Evolutionary conservation across 2,888 invertebrate genomes (phyloP), one percentile per base, ranked within the genome.

Genomic region (Macrosoma leucophasiata): DNA sequence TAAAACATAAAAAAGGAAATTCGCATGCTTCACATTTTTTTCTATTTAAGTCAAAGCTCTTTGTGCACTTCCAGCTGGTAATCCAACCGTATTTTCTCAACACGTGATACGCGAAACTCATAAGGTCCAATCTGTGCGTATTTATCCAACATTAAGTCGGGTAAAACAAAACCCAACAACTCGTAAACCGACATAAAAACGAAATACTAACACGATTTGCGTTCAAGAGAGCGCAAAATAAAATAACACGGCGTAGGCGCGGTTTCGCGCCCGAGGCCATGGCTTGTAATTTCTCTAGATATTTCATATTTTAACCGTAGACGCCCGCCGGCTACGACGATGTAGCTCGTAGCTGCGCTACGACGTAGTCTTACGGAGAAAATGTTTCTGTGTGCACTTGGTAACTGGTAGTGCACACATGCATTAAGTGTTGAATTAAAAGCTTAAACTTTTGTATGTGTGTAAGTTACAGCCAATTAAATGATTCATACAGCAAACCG

Each of bases 191-290:
- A 56, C 53, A 60, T 58, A 62, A 62, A 63, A 56, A 63, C 52
- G 52, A 56, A 62, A 55, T 55, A 57, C 46, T 60, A 56, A 62
- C 61, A 55, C 62, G 62, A 63, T 69, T 68, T 59, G 58, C 56
- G 76, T 67, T 75, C 68, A 81, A 81, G 76, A 75, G 77, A 70
- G 73, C 72, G 73, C 63, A 72, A 77, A 81, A 84, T 79, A 78
- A 81, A 81, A 81, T 81, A 81, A 76, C 73, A 62, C 70, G 66
- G 63, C 58, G 67, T 76, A 72, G 72, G 77, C 78, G 74, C 78
- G 70, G 73, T 65, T 74, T 69, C 53, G 49, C 58, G 72, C 75
- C 79, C 58, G 50, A 52, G 62, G 74, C 66, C 62, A 54, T 51
- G 55, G 52, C 57, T 60, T 68, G 77, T 75, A 79, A 81, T 82